phyloP scores from a whole-genome alignment of 2,797 vertebrate species.

The Arctocebus calabarensis region DNA sequence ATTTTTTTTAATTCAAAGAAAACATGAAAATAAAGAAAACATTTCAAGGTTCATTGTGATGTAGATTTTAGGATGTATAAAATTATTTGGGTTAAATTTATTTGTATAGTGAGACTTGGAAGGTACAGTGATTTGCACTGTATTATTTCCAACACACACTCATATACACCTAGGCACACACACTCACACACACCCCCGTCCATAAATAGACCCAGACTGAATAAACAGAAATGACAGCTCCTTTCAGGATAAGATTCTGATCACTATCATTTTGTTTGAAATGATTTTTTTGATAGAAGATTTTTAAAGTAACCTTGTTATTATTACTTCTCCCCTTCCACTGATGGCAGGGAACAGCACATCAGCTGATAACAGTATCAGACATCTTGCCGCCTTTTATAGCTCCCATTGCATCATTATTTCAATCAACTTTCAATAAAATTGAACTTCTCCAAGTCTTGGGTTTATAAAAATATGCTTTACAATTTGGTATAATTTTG shows the following conservation, averaged over 20 bases:
- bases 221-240: background rate
- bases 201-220: background rate
- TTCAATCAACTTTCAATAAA: background rate
- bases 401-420: background rate
- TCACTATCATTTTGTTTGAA: background rate
- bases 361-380: rapidly evolving
- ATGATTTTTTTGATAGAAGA: background rate
- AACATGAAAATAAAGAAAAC: background rate
- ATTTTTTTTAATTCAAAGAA: constrained; percentile 22
- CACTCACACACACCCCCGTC: rapidly evolving
- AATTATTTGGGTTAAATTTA: background rate
- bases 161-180: too few species aligned
- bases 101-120: background rate
- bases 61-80: background rate
- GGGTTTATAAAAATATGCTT: background rate
- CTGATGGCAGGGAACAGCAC: background rate
- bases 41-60: background rate
- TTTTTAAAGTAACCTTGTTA: background rate
- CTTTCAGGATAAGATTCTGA: background rate
- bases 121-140: background rate
- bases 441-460: background rate
- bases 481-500: background rate
- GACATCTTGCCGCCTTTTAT: background rate
- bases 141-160: background rate
- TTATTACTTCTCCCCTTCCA: background rate